phyloP scores from a whole-genome alignment of 2,113 vertebrate genomes.

The Toxotes chatareus region DNA sequence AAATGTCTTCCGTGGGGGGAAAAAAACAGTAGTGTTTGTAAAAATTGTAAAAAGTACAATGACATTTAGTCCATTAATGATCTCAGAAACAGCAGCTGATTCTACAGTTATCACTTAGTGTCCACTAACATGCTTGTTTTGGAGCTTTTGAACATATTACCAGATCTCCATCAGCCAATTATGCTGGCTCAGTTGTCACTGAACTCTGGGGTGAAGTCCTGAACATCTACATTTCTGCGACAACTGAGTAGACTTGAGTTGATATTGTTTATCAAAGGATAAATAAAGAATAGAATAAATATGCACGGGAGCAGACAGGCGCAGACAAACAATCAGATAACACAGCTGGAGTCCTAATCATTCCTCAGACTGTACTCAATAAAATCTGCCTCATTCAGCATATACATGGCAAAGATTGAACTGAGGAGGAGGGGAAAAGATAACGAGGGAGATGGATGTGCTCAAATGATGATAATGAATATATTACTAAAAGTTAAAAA shows the following conservation, averaged over 20 bases:
- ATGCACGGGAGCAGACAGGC: conserved; percentile 5
- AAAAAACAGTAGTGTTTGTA: too few species aligned
- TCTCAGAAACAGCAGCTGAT: not conserved
- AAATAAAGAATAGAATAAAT: conserved; percentile 2
- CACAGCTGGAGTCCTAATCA: conserved; percentile 36
- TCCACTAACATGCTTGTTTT: not conserved
- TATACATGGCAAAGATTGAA: conserved; percentile 25
- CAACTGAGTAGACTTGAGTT: not conserved
- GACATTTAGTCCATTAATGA: not conserved
- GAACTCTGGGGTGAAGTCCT: not conserved
- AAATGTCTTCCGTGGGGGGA: too few species aligned
- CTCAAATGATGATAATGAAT: not conserved
- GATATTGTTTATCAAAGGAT: conserved; percentile 3
- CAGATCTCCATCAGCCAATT: not conserved
- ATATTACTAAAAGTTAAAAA: not conserved
- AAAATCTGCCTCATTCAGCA: conserved; percentile 42
- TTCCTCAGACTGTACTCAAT: conserved; percentile 39
- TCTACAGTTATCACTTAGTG: not conserved
- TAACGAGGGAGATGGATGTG: not conserved
- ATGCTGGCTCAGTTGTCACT: not conserved
- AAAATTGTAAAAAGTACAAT: too few species aligned
- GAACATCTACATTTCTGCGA: not conserved
- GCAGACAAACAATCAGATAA: conserved; percentile 35
- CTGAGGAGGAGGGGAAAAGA: conserved; percentile 1
- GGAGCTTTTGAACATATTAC: not conserved